phyloP scores from a whole-genome alignment of 2,113 vertebrate species.

The Guaruba guarouba region DNA sequence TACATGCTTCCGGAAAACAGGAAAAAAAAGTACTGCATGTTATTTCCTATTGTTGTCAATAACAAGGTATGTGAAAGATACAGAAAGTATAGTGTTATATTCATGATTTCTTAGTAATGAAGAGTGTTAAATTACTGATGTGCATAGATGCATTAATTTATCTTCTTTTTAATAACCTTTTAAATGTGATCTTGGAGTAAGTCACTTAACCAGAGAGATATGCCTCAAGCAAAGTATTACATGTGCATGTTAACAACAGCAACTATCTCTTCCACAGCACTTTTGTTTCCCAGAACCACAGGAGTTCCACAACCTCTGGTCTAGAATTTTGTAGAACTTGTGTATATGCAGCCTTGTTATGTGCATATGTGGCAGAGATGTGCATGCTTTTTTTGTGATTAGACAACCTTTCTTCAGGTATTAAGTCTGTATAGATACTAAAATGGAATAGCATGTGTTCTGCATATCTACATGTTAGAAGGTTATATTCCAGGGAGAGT shows the following conservation, averaged over 20 bases:
- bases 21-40: not conserved
- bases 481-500: not conserved
- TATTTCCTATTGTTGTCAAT: not conserved
- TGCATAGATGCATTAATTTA: not conserved
- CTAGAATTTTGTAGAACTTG: too few species aligned
- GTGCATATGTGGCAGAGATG: not conserved
- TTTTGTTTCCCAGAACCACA: too few species aligned
- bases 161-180: not conserved
- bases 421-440: not conserved
- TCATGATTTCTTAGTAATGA: not conserved
- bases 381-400: not conserved
- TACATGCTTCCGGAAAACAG: not conserved
- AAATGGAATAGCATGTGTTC: not conserved
- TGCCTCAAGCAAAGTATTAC: not conserved
- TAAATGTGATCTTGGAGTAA: not conserved
- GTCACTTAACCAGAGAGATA: not conserved
- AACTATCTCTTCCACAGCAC: too few species aligned
- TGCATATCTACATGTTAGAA: not conserved
- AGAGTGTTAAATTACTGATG: not conserved
- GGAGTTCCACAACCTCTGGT: too few species aligned
- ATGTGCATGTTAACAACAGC: not conserved
- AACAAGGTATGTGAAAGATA: not conserved
- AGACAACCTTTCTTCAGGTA: not conserved
- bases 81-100: not conserved
- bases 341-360: too few species aligned